A percentile compares a stretch with the other conserved stretches of the same genome.
Conservation (phyloP, 2,113 vertebrate genomes). For the Salvator merianae region DNA sequence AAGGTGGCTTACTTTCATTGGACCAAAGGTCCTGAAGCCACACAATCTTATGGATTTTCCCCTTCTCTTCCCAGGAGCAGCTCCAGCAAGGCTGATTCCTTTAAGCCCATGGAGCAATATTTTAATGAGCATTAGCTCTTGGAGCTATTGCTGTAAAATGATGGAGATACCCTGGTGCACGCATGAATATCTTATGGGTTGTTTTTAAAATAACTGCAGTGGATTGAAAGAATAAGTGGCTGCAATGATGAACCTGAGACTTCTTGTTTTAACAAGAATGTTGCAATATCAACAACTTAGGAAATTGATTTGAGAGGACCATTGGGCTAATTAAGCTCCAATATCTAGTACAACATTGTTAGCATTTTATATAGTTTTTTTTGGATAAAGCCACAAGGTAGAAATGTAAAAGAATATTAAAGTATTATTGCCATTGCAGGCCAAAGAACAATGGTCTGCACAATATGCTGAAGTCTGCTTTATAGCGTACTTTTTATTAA, state of each 20-base stretch:
- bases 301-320: conserved; percentile 34
- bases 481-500: neutral
- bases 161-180: neutral
- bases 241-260: neutral
- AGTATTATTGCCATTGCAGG: conserved; percentile 48
- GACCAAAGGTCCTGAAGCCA: neutral
- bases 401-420: neutral
- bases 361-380: conserved; percentile 30
- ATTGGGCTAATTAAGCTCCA: conserved; percentile 54
- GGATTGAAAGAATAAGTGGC: neutral
- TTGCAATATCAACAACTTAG: conserved; percentile 45
- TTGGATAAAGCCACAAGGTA: conserved; percentile 14
- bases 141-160: neutral
- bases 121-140: neutral
- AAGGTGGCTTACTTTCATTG: neutral
- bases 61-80: neutral
- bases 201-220: neutral
- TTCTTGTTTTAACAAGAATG: neutral
- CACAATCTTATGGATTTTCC: neutral
- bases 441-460: conserved; percentile 61
- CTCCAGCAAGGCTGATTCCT: neutral
- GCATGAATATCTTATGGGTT: neutral
- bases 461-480: conserved; percentile 39
- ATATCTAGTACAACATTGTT: conserved; percentile 37
- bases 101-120: neutral